Evolutionary conservation across 1,140 invertebrate species (phyloP).

Genomic region (Magallana gigas): DNA sequence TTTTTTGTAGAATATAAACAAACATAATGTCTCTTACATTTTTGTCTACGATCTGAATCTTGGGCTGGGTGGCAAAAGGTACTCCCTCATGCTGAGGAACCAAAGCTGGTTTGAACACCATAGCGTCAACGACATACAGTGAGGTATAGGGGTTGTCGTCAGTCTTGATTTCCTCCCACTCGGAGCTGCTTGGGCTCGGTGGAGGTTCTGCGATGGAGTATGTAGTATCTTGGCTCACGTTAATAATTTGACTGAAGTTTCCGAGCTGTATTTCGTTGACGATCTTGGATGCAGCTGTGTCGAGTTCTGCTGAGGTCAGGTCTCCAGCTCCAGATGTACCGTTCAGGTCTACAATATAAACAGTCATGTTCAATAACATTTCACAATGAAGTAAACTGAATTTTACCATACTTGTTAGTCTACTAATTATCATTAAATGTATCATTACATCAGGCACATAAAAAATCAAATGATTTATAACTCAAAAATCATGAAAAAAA

Average conservation of each 20-base stretch:
- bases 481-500: not conserved
- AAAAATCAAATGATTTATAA: not conserved
- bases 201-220: constrained; percentile 51
- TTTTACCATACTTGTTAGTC: no score
- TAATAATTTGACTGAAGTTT: constrained; percentile 58
- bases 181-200: constrained; percentile 33
- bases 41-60: constrained; percentile 52
- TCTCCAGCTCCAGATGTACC: not conserved
- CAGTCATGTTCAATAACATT: not conserved
- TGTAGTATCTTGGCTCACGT: constrained; percentile 49
- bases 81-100: constrained; percentile 48
- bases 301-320: constrained; percentile 8
- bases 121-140: not conserved
- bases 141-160: constrained; percentile 39
- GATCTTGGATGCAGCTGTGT: not conserved
- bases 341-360: constrained; percentile 12
- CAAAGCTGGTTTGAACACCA: constrained; percentile 40
- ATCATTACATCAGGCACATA: not conserved
- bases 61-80: constrained; percentile 48
- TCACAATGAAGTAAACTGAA: no score
- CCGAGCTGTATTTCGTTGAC: constrained; percentile 57
- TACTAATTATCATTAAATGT: no score
- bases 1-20: no score
- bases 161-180: constrained; percentile 2
- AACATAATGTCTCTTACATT: constrained; percentile 32